These are phyloP conservation scores for Pseudomyrmex sp. DNA, from an alignment of 1,140 invertebrate genomes.

Conservation along the genomic window DNA sequence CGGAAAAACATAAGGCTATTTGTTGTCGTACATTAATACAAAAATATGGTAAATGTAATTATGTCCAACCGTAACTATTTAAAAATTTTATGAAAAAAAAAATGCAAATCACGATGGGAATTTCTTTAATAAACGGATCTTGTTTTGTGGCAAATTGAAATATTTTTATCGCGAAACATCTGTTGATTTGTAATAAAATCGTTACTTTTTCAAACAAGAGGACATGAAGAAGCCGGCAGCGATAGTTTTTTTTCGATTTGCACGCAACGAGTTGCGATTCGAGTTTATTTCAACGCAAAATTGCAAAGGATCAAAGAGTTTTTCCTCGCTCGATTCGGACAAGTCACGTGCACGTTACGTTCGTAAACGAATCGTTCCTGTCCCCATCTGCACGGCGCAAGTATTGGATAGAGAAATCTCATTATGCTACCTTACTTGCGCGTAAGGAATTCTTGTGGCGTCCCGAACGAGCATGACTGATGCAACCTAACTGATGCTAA, in stretches of 20 bases:
- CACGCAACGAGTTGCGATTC: too few species aligned
- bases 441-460: constrained; percentile 41
- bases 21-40: constrained; percentile 17
- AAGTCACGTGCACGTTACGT: background rate
- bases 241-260: too few species aligned
- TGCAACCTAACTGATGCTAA: constrained; percentile 35
- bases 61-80: background rate
- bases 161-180: too few species aligned
- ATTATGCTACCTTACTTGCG: constrained; percentile 25
- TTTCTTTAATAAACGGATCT: too few species aligned
- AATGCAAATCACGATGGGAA: too few species aligned
- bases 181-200: too few species aligned
- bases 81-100: too few species aligned
- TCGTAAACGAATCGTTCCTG: background rate
- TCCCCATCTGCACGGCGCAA: constrained; percentile 13
- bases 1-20: background rate
- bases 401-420: constrained; percentile 57
- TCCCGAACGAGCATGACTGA: background rate
- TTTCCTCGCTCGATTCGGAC: background rate
- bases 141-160: too few species aligned
- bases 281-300: too few species aligned
- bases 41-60: background rate
- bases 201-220: too few species aligned
- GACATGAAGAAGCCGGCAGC: too few species aligned
- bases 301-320: background rate